phyloP scores from a whole-genome alignment of 2,113 vertebrate genomes.

The Pithys albifrons region DNA sequence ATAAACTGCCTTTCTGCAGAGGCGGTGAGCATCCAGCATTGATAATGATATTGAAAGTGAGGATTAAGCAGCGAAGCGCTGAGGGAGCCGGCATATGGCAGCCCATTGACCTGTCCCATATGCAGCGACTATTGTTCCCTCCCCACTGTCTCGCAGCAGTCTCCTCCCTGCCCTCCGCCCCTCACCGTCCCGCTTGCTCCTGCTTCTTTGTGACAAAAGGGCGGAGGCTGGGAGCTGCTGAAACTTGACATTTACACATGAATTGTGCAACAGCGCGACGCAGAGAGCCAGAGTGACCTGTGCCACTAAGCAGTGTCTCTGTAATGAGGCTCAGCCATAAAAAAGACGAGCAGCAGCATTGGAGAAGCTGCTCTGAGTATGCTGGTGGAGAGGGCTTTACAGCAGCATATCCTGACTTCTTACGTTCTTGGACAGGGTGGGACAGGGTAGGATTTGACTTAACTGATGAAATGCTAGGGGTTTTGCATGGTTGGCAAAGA shows the following conservation, averaged over 20 bases:
- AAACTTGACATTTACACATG: conserved; percentile 53
- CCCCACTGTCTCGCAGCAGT: background rate
- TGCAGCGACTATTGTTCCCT: conserved; percentile 28
- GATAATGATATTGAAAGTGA: conserved; percentile 45
- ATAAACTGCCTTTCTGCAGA: conserved; percentile 34
- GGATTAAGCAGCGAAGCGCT: conserved; percentile 28
- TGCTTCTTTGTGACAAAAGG: background rate
- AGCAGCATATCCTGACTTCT: background rate
- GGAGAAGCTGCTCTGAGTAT: background rate
- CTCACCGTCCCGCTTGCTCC: background rate
- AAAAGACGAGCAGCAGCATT: background rate
- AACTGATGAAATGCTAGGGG: background rate
- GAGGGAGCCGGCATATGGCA: conserved; percentile 51
- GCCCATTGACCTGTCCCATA: conserved; percentile 28
- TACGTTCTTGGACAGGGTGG: rapidly evolving
- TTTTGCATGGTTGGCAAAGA: background rate
- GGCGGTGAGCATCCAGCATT: background rate
- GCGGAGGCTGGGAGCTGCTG: background rate
- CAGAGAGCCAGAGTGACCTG: background rate
- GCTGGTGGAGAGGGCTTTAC: background rate
- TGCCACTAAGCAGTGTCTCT: background rate
- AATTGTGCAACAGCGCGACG: background rate
- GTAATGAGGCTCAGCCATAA: background rate
- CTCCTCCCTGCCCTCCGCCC: background rate
- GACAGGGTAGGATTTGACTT: background rate